Percentiles rank a stretch among this genome's conserved stretches.
Conservation (phyloP, 37 sponge, comb jelly and placozoan genomes). For the Geodia barretti region DNA sequence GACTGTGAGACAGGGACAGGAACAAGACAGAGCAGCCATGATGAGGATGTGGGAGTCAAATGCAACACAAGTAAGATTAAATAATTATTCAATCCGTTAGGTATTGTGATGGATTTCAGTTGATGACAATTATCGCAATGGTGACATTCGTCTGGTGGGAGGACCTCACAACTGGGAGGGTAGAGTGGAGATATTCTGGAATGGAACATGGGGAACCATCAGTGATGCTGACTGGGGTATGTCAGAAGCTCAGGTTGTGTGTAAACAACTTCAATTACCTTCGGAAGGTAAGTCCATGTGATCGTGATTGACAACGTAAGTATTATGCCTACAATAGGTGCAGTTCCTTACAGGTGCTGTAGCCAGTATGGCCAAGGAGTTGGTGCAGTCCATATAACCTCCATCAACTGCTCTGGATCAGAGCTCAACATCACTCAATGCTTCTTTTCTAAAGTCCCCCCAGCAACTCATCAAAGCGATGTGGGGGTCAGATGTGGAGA, state of each 20-base stretch:
- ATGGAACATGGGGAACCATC: slow-evolving; percentile 14
- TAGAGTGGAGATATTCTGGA: slow-evolving; percentile 18
- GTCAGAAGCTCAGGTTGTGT: slow-evolving; percentile 3
- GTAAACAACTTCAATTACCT: slow-evolving; percentile 19
- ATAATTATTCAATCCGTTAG: background rate
- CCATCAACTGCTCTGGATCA: too few species aligned
- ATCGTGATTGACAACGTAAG: too few species aligned
- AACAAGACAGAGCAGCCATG: background rate
- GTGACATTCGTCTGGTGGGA: slow-evolving; percentile 14
- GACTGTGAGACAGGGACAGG: slow-evolving; percentile 10
- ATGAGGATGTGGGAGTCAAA: slow-evolving; percentile 22
- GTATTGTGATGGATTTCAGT: background rate
- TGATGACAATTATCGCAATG: background rate
- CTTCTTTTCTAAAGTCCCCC: too few species aligned
- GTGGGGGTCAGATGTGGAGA: too few species aligned
- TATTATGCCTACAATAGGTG: too few species aligned
- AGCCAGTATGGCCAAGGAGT: too few species aligned
- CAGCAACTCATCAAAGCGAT: too few species aligned
- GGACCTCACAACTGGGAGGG: slow-evolving; percentile 12
- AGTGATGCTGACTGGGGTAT: slow-evolving; percentile 6
- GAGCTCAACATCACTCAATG: too few species aligned
- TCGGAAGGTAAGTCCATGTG: too few species aligned
- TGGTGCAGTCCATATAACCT: too few species aligned
- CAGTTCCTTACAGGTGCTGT: too few species aligned
- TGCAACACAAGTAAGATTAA: background rate